These are phyloP conservation scores for Nanorana parkeri DNA, from an alignment of 2,113 vertebrate genomes.

Conservation along the genomic window DNA sequence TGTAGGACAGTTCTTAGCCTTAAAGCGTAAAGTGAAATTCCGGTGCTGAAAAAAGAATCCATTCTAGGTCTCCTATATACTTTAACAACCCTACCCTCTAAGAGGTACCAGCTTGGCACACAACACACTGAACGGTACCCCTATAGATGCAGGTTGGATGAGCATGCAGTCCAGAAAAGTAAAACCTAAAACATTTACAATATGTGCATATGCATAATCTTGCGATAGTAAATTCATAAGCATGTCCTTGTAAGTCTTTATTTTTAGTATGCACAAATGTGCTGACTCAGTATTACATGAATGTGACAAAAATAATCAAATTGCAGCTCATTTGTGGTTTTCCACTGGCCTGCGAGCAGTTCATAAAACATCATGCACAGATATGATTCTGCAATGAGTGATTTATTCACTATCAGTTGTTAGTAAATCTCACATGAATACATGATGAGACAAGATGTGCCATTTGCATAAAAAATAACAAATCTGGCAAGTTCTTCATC, in stretches of 20 bases:
- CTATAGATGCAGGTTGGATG: too few relatives aligned
- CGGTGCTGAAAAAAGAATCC: too few relatives aligned
- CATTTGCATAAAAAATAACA: constrained; percentile 48
- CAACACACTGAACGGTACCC: too few relatives aligned
- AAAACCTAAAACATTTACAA: too few relatives aligned
- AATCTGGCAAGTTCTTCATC: constrained; percentile 16
- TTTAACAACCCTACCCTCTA: too few relatives aligned
- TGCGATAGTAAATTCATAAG: too few relatives aligned
- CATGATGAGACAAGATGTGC: constrained; percentile 41
- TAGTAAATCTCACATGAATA: constrained; percentile 49
- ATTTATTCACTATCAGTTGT: constrained; percentile 40
- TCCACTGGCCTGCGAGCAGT: constrained; percentile 11
- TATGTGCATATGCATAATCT: too few relatives aligned
- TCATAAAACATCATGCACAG: constrained; percentile 27
- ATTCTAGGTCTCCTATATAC: too few relatives aligned
- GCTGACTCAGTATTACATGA: constrained; percentile 13
- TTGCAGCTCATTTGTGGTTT: constrained; percentile 19
- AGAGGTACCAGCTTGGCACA: too few relatives aligned
- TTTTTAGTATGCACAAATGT: constrained; percentile 2
- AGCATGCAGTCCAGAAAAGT: too few relatives aligned
- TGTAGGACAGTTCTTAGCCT: too few relatives aligned
- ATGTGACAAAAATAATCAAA: constrained; percentile 2
- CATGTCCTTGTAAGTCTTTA: constrained; percentile 8
- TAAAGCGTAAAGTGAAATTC: too few relatives aligned
- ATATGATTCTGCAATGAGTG: constrained; percentile 28